phyloP scores from a whole-genome alignment of 1,140 invertebrate genomes.

The Adoxophyes honmai region DNA sequence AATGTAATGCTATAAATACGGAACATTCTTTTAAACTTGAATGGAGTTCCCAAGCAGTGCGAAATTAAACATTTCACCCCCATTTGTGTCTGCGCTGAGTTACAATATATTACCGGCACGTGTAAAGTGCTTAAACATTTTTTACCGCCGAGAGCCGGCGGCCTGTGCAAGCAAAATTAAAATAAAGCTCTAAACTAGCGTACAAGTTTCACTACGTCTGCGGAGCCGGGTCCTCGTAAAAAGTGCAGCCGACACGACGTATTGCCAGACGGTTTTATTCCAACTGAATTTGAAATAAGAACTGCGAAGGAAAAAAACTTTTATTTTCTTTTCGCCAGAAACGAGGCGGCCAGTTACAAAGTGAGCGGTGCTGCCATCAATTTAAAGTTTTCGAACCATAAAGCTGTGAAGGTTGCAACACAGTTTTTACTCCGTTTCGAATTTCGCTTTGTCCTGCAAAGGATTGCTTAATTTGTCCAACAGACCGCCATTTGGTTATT shows the following conservation, averaged over 20 bases:
- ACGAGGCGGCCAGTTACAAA: constrained; percentile 15
- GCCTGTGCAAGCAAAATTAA: constrained; percentile 60
- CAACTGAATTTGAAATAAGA: constrained; percentile 20
- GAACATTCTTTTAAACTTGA: too few relatives aligned
- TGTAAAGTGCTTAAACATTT: constrained; percentile 37
- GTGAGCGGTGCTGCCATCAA: constrained; percentile 5
- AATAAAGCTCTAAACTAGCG: constrained; percentile 66
- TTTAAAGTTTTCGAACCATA: constrained; percentile 7
- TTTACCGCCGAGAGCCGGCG: constrained; percentile 32
- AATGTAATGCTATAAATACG: too few relatives aligned
- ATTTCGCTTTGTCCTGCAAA: background rate
- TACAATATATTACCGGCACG: constrained; percentile 37
- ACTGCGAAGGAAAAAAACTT: constrained; percentile 6
- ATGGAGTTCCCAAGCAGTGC: too few relatives aligned
- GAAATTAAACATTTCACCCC: too few relatives aligned
- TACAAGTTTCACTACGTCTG: constrained; percentile 60
- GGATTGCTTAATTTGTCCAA: too few relatives aligned
- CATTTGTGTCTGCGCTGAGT: background rate
- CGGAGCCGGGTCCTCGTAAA: constrained; percentile 44
- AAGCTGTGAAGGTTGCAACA: constrained; percentile 7
- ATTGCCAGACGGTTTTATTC: constrained; percentile 52
- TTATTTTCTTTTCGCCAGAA: constrained; percentile 14
- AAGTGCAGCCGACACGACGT: constrained; percentile 42
- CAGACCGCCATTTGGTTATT: too few relatives aligned
- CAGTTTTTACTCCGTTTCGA: background rate